Evolutionary conservation across 2,797 vertebrate genomes (phyloP).

Genomic region (Hippocampus kuda): DNA sequence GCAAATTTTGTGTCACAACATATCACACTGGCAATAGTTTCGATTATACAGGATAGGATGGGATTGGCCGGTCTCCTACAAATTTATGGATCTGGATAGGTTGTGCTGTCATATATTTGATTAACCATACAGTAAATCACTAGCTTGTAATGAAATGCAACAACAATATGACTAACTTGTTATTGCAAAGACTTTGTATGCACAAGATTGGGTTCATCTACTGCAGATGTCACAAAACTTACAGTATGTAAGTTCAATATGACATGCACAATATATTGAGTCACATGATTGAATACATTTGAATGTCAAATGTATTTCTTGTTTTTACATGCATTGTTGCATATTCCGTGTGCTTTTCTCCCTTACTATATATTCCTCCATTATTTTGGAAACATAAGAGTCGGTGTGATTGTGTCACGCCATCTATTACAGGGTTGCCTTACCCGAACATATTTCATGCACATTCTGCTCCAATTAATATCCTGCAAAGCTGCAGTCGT

Average conservation of each 20-base stretch:
- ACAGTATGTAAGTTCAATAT: not conserved
- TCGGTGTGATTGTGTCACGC: constrained; percentile 37
- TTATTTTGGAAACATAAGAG: constrained; percentile 30
- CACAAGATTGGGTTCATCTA: not conserved
- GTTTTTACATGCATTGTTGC: constrained; percentile 13
- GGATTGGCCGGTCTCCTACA: no score
- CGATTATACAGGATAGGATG: no score
- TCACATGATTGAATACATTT: constrained; percentile 8
- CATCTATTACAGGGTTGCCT: constrained; percentile 41
- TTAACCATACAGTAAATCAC: no score
- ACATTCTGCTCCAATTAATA: constrained; percentile 69
- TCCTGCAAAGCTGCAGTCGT: constrained; percentile 60
- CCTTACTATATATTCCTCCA: constrained; percentile 28
- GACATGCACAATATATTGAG: not conserved
- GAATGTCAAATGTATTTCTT: constrained; percentile 19
- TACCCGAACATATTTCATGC: constrained; percentile 60
- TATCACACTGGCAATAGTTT: no score
- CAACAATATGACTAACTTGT: not conserved
- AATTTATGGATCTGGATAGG: not conserved
- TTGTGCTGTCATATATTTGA: not conserved
- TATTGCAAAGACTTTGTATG: constrained; percentile 3
- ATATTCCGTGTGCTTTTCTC: constrained; percentile 10
- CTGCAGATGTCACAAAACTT: not conserved
- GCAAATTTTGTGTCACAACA: no score
- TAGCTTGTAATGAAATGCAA: no score